Conservation (phyloP, 1,140 invertebrate genomes). For the Drosophila takahashii region DNA sequence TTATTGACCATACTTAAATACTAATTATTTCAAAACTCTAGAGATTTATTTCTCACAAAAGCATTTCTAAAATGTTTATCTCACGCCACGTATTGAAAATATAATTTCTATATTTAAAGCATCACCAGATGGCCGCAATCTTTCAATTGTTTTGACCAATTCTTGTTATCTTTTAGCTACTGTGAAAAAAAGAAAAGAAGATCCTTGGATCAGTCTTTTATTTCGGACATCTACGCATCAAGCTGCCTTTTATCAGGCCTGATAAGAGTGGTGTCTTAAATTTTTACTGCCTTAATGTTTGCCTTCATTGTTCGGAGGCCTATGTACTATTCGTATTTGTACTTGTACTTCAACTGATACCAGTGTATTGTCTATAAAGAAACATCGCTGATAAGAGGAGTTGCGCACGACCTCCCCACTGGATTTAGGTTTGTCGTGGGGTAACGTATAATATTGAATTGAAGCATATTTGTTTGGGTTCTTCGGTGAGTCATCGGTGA, state of each 20-base stretch:
- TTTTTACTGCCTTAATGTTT: conserved; percentile 29
- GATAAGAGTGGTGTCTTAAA: conserved; percentile 21
- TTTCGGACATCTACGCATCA: conserved; percentile 39
- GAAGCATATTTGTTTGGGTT: conserved; percentile 35
- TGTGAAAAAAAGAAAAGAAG: not conserved
- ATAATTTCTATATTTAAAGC: not conserved
- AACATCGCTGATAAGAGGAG: conserved; percentile 64
- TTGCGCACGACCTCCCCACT: conserved; percentile 65
- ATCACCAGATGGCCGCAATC: conserved; percentile 9
- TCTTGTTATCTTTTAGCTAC: not conserved
- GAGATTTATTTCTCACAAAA: too few species aligned
- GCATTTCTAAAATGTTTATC: not conserved
- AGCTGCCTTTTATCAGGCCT: conserved; percentile 42
- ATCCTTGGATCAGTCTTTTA: conserved; percentile 10
- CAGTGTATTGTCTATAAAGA: conserved; percentile 41
- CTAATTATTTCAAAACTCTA: too few species aligned
- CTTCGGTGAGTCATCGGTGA: conserved; percentile 50
- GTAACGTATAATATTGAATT: conserved; percentile 19
- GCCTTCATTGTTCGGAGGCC: conserved; percentile 36
- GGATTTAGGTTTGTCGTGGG: conserved; percentile 37
- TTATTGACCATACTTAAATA: not conserved
- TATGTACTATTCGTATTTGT: conserved; percentile 17
- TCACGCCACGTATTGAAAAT: not conserved
- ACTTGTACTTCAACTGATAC: conserved; percentile 25
- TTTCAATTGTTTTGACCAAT: conserved; percentile 3